phyloP scores from a whole-genome alignment of 2,888 invertebrate genomes.

The Stenchaetothrips biformis region DNA sequence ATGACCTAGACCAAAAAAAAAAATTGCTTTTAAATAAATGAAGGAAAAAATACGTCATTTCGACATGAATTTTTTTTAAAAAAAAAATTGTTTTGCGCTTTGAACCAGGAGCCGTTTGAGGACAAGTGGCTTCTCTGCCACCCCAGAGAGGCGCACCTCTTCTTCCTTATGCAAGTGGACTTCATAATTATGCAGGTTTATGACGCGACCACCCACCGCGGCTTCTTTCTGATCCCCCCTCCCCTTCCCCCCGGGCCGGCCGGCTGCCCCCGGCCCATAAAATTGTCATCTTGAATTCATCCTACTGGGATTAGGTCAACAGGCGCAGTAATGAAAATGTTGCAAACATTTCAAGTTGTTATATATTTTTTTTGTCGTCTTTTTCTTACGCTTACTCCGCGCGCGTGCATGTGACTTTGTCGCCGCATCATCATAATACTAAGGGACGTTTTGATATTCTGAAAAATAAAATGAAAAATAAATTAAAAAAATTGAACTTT shows the following conservation, averaged over 20 bases:
- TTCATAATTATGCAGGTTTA: conserved; percentile 19
- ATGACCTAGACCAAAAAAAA: too few relatives aligned
- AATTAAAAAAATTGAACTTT: background rate
- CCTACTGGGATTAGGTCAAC: conserved; percentile 17
- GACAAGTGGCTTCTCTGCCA: too few relatives aligned
- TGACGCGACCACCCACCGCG: background rate
- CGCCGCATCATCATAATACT: too few relatives aligned
- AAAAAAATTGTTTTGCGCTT: too few relatives aligned
- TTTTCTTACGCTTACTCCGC: background rate
- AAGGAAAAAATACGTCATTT: too few relatives aligned
- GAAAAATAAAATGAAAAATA: background rate
- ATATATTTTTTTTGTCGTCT: background rate
- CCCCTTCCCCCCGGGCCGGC: too few relatives aligned
- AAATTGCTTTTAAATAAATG: too few relatives aligned
- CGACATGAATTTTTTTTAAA: too few relatives aligned
- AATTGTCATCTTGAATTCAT: conserved; percentile 22
- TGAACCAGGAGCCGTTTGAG: too few relatives aligned
- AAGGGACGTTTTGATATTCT: background rate
- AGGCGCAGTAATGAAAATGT: conserved; percentile 10
- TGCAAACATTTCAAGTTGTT: background rate
- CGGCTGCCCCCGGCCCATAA: background rate
- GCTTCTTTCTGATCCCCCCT: too few relatives aligned
- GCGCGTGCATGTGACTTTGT: too few relatives aligned
- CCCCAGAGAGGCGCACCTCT: too few relatives aligned
- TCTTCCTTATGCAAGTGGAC: background rate